phyloP scores from a whole-genome alignment of 1,140 invertebrate genomes.

The Macrotrachela quadricornifera region DNA sequence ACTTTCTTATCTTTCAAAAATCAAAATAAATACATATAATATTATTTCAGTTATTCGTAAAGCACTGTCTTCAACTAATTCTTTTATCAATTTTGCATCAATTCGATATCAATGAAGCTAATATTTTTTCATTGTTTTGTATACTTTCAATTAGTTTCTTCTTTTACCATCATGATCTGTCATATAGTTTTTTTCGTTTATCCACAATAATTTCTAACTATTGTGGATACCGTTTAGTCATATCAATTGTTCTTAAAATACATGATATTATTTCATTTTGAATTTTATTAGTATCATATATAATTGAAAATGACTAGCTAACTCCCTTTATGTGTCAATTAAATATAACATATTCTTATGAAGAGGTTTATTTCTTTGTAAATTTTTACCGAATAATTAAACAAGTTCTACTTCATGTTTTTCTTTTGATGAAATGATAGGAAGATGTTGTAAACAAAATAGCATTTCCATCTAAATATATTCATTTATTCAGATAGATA shows the following conservation, averaged over 20 bases:
- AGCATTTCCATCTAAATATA: no score
- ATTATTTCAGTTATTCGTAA: no score
- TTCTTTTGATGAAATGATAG: slow-evolving; percentile 21
- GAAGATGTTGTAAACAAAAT: no score
- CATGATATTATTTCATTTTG: no score
- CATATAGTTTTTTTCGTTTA: slow-evolving; percentile 50
- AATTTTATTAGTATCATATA: no score
- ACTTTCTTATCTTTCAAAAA: no score
- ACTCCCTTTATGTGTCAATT: slow-evolving; percentile 61
- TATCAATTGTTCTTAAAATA: slow-evolving; percentile 47
- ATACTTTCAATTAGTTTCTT: slow-evolving; percentile 39
- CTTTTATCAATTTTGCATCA: no score
- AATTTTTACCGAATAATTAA: slow-evolving; percentile 46
- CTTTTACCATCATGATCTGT: slow-evolving; percentile 39
- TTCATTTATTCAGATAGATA: no score
- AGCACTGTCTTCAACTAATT: no score
- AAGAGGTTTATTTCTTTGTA: slow-evolving; percentile 50
- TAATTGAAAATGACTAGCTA: slow-evolving; percentile 31
- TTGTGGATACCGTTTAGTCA: slow-evolving; percentile 54
- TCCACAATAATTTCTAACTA: slow-evolving; percentile 54
- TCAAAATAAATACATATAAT: no score
- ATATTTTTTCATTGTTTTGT: no score
- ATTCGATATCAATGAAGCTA: no score
- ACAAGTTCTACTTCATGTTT: slow-evolving; percentile 55
- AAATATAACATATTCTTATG: slow-evolving; percentile 58